These are phyloP conservation scores for Lumbricus terrestris DNA, from an alignment of 2,888 invertebrate genomes.

Conservation along the genomic window DNA sequence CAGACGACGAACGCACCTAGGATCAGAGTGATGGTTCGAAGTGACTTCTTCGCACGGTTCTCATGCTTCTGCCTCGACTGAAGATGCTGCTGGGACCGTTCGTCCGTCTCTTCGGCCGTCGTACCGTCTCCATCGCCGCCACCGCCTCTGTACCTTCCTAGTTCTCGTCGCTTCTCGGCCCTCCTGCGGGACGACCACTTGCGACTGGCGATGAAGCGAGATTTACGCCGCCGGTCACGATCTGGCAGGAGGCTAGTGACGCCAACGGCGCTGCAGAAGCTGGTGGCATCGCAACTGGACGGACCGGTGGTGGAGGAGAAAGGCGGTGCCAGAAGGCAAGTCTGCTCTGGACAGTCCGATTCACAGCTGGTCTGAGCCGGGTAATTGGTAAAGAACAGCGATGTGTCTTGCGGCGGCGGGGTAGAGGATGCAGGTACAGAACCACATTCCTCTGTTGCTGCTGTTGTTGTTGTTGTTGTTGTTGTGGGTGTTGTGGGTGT, in stretches of 20 bases:
- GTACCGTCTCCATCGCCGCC: not conserved
- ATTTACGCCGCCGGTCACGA: not conserved
- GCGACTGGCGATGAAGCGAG: not conserved
- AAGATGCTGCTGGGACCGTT: not conserved
- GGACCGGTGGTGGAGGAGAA: not conserved
- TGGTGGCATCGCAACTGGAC: not conserved
- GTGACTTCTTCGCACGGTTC: conserved; percentile 95
- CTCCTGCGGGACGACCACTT: not conserved
- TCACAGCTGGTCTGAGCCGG: conserved; percentile 8
- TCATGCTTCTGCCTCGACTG: conserved; percentile 67
- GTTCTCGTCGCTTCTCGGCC: not conserved
- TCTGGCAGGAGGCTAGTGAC: not conserved
- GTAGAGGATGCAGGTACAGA: not conserved
- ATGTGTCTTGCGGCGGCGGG: not conserved
- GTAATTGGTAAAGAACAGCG: conserved; percentile 5
- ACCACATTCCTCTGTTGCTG: not conserved
- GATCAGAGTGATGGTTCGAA: conserved; percentile 97
- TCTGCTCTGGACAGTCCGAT: conserved; percentile 13
- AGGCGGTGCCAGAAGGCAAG: not conserved
- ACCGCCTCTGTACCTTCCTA: not conserved
- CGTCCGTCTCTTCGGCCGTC: not conserved
- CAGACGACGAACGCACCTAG: conserved; percentile 93
- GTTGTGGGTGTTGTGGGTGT: no score
- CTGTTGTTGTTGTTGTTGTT: not conserved
- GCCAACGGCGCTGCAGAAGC: not conserved